Percentiles rank a stretch among this genome's conserved stretches.
Evolutionary conservation across 1,140 invertebrate species (phyloP).

Genomic region (Melipona quadrifasciata): DNA sequence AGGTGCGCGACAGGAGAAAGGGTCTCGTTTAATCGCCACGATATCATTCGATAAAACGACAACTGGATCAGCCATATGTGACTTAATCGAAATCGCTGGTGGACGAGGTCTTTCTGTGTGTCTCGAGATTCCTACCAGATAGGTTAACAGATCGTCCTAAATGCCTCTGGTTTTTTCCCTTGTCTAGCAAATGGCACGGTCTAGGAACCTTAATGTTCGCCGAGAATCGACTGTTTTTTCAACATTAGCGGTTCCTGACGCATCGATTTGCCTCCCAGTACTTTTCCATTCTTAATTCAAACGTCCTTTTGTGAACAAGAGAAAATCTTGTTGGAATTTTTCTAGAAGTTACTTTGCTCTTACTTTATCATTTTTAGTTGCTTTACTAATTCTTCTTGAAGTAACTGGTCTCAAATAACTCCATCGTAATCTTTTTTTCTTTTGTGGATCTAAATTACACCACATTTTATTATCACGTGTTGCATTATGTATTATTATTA

Average conservation of each 20-base stretch:
- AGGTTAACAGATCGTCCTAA: constrained; percentile 18
- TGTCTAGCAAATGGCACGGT: not conserved
- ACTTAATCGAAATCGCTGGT: constrained; percentile 47
- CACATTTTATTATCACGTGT: too few relatives aligned
- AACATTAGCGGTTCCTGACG: not conserved
- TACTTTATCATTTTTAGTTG: too few relatives aligned
- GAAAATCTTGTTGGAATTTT: not conserved
- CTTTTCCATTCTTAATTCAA: not conserved
- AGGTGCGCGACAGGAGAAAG: constrained; percentile 54
- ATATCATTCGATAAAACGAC: constrained; percentile 67
- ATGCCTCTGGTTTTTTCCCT: constrained; percentile 12
- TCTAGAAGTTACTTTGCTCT: too few relatives aligned
- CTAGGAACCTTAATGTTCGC: not conserved
- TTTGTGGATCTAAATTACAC: too few relatives aligned
- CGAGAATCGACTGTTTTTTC: not conserved
- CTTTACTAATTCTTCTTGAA: too few relatives aligned
- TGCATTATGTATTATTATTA: too few relatives aligned
- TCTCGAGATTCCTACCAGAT: constrained; percentile 46
- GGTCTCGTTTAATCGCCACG: constrained; percentile 60
- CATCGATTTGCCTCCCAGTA: not conserved
- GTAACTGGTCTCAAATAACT: too few relatives aligned
- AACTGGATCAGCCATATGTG: constrained; percentile 59
- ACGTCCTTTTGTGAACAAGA: not conserved
- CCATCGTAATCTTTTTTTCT: too few relatives aligned
- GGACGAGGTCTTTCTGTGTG: constrained; percentile 39